A percentile compares a stretch with the other conserved stretches of the same genome.
Evolutionary conservation across 2,888 invertebrate genomes (phyloP).

Genomic region (Lasioglossum marginatum): DNA sequence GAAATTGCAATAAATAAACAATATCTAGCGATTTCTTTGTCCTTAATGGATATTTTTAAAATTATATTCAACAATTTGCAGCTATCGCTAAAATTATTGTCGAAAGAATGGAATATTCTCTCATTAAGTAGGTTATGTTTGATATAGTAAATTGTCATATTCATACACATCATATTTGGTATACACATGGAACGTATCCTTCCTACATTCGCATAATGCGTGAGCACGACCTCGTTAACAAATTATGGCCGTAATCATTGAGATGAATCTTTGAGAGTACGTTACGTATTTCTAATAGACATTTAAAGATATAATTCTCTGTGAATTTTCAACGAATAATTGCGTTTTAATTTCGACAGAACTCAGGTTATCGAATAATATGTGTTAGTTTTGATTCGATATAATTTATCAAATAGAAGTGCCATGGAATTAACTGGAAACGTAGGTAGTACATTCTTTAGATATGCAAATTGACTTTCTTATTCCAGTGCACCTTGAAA

Average conservation of each 20-base stretch:
- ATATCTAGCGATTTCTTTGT: background rate
- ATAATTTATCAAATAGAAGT: background rate
- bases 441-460: background rate
- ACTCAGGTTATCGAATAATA: background rate
- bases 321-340: background rate
- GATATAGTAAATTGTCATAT: background rate
- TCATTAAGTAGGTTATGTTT: background rate
- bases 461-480: background rate
- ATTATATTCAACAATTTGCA: background rate
- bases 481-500: slow-evolving; percentile 1
- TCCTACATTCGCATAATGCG: background rate
- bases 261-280: background rate
- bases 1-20: background rate
- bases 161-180: too few species aligned
- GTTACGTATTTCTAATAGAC: background rate
- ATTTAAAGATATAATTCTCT: background rate
- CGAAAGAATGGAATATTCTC: background rate
- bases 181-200: background rate
- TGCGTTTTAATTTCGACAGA: background rate
- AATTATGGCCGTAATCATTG: background rate
- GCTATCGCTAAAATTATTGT: background rate
- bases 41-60: background rate
- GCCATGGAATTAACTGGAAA: background rate
- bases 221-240: background rate
- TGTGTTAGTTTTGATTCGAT: background rate